A percentile compares a stretch with the other conserved stretches of the same genome.
phyloP scores from a whole-genome alignment of 2,797 vertebrate genomes.

The Sebastes nivosus region DNA sequence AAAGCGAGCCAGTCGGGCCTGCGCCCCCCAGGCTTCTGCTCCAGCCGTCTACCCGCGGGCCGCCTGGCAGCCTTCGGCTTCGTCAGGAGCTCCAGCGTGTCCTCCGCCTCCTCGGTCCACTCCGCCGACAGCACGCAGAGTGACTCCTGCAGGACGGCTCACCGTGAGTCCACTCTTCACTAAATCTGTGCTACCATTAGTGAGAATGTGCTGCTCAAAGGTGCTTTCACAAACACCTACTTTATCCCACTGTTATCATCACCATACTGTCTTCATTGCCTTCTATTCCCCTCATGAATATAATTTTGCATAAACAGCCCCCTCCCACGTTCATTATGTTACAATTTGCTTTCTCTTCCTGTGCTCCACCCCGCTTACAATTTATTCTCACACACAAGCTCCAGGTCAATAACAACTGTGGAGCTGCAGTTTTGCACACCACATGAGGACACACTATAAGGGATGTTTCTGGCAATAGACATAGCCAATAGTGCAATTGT shows the following conservation, averaged over 20 bases:
- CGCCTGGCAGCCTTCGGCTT: conserved; percentile 94
- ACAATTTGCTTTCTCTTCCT: conserved; percentile 54
- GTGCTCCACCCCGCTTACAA: conserved; percentile 53
- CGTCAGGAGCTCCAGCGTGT: conserved; percentile 93
- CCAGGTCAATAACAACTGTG: background rate
- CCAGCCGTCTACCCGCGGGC: conserved; percentile 87
- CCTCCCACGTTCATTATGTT: conserved; percentile 70
- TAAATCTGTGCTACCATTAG: background rate
- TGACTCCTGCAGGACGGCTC: conserved; percentile 85
- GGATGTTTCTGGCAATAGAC: background rate
- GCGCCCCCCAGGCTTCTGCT: conserved; percentile 88
- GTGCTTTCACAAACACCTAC: background rate
- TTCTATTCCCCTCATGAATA: conserved; percentile 44
- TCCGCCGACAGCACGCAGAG: conserved; percentile 87
- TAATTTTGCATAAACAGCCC: conserved; percentile 67
- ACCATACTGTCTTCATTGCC: conserved; percentile 21
- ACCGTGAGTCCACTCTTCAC: conserved; percentile 83
- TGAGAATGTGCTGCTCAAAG: background rate
- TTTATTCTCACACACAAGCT: conserved; percentile 21
- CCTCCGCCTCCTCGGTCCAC: conserved; percentile 91
- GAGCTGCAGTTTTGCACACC: background rate
- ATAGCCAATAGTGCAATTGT: background rate
- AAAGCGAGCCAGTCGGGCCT: conserved; percentile 90
- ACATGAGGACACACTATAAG: background rate
- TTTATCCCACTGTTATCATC: conserved; percentile 8